A percentile compares a stretch with the other conserved stretches of the same genome.
Conservation (phyloP, 2,888 invertebrate species). For the Pseudococcus jackbeardsleyi region DNA sequence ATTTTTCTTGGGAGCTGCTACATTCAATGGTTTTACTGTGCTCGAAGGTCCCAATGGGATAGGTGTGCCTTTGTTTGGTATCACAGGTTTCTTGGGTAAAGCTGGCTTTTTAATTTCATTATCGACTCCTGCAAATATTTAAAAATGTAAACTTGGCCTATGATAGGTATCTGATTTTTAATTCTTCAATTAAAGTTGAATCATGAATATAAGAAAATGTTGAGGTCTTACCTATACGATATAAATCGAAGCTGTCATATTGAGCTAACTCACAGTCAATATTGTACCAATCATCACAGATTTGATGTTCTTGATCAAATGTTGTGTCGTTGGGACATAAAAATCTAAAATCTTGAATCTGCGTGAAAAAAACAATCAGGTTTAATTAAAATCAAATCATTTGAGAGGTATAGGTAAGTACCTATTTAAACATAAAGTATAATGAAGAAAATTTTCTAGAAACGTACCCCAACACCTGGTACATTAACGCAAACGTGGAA, state of each 20-base stretch:
- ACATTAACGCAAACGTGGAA: conserved; percentile 89
- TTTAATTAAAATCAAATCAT: background rate
- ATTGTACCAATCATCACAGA: conserved; percentile 92
- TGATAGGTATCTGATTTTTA: background rate
- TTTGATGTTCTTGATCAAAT: conserved; percentile 92
- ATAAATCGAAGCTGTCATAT: conserved; percentile 88
- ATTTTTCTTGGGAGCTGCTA: conserved; percentile 40
- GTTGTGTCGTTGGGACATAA: conserved; percentile 90
- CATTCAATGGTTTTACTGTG: conserved; percentile 38
- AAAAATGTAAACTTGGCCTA: no score
- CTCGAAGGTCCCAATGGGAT: conserved; percentile 68
- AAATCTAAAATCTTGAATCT: conserved; percentile 86
- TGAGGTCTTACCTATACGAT: conserved; percentile 76
- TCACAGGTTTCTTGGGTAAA: conserved; percentile 48
- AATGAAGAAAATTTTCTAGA: background rate
- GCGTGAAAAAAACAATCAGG: conserved; percentile 43
- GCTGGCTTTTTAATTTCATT: conserved; percentile 55
- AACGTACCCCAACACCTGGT: conserved; percentile 74
- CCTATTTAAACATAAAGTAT: background rate
- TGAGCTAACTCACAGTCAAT: conserved; percentile 88
- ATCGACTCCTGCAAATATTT: conserved; percentile 36
- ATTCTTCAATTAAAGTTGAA: no score
- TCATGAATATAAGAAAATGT: background rate
- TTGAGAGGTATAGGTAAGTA: background rate
- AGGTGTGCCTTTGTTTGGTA: conserved; percentile 67